Conservation (phyloP, 1,140 invertebrate genomes). For the Drosophila leontia region DNA sequence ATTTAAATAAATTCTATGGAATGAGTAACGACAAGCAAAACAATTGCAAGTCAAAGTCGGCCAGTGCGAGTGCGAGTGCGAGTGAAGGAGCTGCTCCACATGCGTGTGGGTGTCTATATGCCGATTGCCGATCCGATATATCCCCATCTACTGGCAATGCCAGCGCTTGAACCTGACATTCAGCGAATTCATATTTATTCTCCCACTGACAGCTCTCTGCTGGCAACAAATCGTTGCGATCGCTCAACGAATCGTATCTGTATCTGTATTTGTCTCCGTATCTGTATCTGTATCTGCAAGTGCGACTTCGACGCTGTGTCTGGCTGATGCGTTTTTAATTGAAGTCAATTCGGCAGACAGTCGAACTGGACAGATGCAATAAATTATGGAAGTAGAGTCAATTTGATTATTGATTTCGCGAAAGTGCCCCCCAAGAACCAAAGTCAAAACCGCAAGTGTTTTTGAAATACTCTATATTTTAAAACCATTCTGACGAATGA, state of each 20-base stretch:
- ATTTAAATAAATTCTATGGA: slow-evolving; percentile 53
- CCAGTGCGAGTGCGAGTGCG: slow-evolving; percentile 13
- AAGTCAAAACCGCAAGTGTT: slow-evolving; percentile 2
- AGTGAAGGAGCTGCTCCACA: slow-evolving; percentile 52
- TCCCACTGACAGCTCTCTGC: slow-evolving; percentile 54
- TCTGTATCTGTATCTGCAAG: slow-evolving; percentile 17
- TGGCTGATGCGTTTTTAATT: slow-evolving; percentile 79
- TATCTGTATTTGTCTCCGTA: background rate
- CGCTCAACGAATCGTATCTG: slow-evolving; percentile 17
- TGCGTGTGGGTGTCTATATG: slow-evolving; percentile 62
- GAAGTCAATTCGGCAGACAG: slow-evolving; percentile 63
- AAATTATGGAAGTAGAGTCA: slow-evolving; percentile 65
- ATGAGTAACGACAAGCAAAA: slow-evolving; percentile 32
- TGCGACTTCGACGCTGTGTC: slow-evolving; percentile 2
- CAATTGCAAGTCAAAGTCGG: slow-evolving; percentile 77
- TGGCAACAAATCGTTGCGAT: slow-evolving; percentile 36
- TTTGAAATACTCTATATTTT: slow-evolving; percentile 22
- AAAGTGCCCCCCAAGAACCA: slow-evolving; percentile 5
- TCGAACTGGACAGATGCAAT: slow-evolving; percentile 39
- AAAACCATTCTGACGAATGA: background rate
- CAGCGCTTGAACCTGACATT: slow-evolving; percentile 80
- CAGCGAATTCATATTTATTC: slow-evolving; percentile 53
- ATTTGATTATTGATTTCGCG: slow-evolving; percentile 69
- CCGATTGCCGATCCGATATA: slow-evolving; percentile 13
- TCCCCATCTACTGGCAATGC: slow-evolving; percentile 47